A percentile compares a stretch with the other conserved stretches of the same genome.
These are phyloP conservation scores for Drosophila nikananu DNA, from an alignment of 1,140 invertebrate genomes.

Conservation along the genomic window DNA sequence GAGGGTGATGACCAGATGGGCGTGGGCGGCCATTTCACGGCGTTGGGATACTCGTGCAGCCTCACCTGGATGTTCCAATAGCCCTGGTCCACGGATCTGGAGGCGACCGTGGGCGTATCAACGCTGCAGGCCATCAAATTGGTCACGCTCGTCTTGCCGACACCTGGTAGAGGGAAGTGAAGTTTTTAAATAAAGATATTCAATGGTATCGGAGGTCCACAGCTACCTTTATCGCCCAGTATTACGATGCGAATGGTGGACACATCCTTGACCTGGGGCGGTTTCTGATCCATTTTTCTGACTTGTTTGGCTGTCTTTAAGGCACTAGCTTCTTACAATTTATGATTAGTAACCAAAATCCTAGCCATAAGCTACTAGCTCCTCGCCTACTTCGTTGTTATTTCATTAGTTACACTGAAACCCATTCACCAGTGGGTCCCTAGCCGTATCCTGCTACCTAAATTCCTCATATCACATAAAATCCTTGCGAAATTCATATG, in stretches of 20 bases:
- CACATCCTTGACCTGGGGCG: constrained; percentile 24
- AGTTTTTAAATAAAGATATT: background rate
- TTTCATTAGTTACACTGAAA: background rate
- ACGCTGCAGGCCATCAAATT: constrained; percentile 55
- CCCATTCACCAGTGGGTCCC: background rate
- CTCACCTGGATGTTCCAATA: constrained; percentile 61
- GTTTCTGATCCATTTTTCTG: constrained; percentile 3
- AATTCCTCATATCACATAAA: background rate
- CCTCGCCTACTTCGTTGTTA: constrained; percentile 9
- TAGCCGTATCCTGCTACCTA: background rate
- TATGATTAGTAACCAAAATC: background rate
- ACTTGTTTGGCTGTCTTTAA: background rate
- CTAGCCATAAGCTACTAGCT: background rate
- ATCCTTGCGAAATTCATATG: background rate
- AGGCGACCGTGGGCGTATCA: constrained; percentile 48
- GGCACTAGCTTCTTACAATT: background rate
- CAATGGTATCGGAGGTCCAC: background rate
- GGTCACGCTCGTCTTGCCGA: constrained; percentile 61
- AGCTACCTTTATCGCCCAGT: constrained; percentile 53
- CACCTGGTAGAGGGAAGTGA: constrained; percentile 28
- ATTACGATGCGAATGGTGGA: constrained; percentile 55
- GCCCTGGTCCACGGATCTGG: constrained; percentile 29
- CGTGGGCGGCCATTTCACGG: constrained; percentile 29
- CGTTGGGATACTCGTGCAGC: constrained; percentile 49
- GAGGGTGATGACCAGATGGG: constrained; percentile 58